Percentiles rank a stretch among this genome's conserved stretches.
Conservation (phyloP, 2,113 vertebrate species). For the Pseudopipra pipra region DNA sequence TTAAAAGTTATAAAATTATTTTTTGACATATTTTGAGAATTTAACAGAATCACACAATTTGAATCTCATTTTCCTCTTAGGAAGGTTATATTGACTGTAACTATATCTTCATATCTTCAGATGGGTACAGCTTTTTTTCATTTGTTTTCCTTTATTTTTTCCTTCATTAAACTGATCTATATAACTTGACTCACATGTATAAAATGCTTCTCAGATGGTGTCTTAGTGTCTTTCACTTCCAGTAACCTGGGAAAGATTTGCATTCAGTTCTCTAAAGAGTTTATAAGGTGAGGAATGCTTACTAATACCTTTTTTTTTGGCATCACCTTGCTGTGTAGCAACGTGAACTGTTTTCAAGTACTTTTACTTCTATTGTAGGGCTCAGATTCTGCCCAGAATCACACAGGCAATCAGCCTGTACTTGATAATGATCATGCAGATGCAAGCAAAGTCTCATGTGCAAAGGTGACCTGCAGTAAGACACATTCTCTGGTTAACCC, state of each 20-base stretch:
- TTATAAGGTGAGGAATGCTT: background rate
- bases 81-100: background rate
- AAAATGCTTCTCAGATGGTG: background rate
- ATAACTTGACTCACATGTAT: background rate
- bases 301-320: background rate
- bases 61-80: background rate
- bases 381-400: background rate
- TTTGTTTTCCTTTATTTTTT: background rate
- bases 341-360: background rate
- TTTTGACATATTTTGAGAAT: background rate
- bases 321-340: background rate
- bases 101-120: background rate
- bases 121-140: background rate
- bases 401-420: background rate
- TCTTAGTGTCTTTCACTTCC: background rate
- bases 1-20: background rate
- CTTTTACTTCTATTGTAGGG: background rate
- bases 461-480: background rate
- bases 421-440: rapidly evolving
- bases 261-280: background rate
- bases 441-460: background rate
- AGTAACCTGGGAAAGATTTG: background rate
- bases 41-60: background rate
- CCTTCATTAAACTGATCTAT: background rate
- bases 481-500: background rate